Evolutionary conservation across 2,797 vertebrate genomes (phyloP).

Genomic region (Rallus crepitans): DNA sequence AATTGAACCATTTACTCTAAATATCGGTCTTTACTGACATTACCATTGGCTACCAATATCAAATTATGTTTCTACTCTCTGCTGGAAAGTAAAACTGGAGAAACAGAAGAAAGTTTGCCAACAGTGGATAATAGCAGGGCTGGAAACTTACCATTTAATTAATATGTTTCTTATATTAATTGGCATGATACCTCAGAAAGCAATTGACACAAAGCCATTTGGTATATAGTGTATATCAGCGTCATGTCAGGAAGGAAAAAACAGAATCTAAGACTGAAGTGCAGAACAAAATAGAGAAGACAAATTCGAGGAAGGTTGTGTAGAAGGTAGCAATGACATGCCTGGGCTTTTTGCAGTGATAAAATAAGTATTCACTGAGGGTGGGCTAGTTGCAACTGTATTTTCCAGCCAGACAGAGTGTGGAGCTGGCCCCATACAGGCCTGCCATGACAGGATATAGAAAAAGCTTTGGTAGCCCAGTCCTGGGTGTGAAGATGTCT

Average conservation of each 20-base stretch:
- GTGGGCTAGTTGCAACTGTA: not conserved
- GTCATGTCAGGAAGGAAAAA: not conserved
- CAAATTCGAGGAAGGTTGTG: not conserved
- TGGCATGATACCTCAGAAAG: slow-evolving; percentile 3
- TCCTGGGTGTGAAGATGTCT: not conserved
- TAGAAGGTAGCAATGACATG: not conserved
- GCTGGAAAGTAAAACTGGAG: not conserved
- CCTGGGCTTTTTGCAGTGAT: not conserved
- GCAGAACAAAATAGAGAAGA: not conserved
- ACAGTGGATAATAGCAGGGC: not conserved
- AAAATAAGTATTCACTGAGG: not conserved
- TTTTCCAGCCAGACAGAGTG: not conserved
- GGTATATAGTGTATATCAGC: not conserved
- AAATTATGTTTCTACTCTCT: slow-evolving; percentile 27
- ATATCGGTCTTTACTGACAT: slow-evolving; percentile 14
- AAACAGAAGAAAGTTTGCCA: slow-evolving; percentile 6
- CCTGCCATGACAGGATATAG: not conserved
- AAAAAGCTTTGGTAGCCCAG: not conserved
- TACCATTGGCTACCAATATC: not conserved
- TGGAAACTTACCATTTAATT: slow-evolving; percentile 39
- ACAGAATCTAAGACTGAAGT: not conserved
- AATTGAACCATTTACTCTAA: slow-evolving; percentile 48
- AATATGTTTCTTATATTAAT: not conserved
- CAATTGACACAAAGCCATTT: not conserved
- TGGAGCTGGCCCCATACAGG: not conserved